phyloP scores from a whole-genome alignment of 2,888 invertebrate species.

The Eupithecia inturbata region DNA sequence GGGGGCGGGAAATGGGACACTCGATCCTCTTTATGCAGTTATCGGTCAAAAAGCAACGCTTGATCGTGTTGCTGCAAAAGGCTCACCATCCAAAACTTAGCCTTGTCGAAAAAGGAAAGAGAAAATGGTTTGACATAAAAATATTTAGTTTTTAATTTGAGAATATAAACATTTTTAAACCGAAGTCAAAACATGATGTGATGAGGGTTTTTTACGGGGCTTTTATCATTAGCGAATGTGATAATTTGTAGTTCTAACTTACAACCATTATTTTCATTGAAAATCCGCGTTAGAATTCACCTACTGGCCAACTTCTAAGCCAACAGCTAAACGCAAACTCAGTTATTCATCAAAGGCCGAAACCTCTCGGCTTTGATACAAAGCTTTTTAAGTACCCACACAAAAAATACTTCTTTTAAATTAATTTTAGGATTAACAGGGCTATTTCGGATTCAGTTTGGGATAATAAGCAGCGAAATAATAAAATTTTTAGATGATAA shows the following conservation, averaged over 20 bases:
- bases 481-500: slow-evolving; percentile 14
- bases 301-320: neutral
- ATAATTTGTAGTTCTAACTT: neutral
- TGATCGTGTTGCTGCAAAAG: neutral
- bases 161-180: neutral
- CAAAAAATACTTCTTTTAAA: slow-evolving; percentile 24
- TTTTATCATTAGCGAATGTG: neutral
- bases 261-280: neutral
- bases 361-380: slow-evolving; percentile 14
- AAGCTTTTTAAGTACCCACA: slow-evolving; percentile 17
- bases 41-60: slow-evolving; percentile 30
- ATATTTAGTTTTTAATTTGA: too few species aligned
- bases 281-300: neutral
- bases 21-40: slow-evolving; percentile 26
- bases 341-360: slow-evolving; percentile 16
- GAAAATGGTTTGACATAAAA: neutral
- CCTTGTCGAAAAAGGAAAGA: neutral
- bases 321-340: slow-evolving; percentile 14
- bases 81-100: neutral
- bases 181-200: neutral
- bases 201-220: neutral
- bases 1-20: slow-evolving; percentile 38
- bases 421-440: slow-evolving; percentile 30
- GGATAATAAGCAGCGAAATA: slow-evolving; percentile 25
- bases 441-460: slow-evolving; percentile 27